These are phyloP conservation scores for Tipula lateralis DNA, from an alignment of 2,888 invertebrate species.

Conservation along the genomic window DNA sequence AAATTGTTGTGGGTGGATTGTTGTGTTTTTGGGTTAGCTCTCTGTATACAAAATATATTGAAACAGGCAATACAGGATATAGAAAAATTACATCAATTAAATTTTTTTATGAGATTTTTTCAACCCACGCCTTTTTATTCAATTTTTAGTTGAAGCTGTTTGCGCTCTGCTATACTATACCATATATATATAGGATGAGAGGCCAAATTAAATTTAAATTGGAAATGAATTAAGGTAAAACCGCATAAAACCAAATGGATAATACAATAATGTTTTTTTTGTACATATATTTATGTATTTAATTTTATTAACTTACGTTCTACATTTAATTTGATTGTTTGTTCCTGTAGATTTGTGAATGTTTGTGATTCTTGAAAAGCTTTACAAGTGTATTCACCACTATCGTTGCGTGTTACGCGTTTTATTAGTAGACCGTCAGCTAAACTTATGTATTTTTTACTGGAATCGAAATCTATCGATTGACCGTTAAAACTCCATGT, in stretches of 20 bases:
- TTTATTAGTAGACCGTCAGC: slow-evolving; percentile 55
- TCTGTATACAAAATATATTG: background rate
- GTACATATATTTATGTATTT: background rate
- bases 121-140: background rate
- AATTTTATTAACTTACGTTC: slow-evolving; percentile 53
- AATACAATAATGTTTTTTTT: background rate
- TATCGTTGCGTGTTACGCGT: slow-evolving; percentile 54
- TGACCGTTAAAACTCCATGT: slow-evolving; percentile 51
- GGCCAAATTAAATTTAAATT: background rate
- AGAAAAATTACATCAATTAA: slow-evolving; percentile 2
- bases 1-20: slow-evolving; percentile 19
- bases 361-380: slow-evolving; percentile 53
- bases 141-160: background rate
- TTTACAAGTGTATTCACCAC: slow-evolving; percentile 56
- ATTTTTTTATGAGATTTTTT: background rate
- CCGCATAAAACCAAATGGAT: background rate
- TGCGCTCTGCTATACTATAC: background rate
- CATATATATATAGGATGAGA: background rate
- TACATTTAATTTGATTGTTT: slow-evolving; percentile 55
- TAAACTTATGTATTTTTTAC: slow-evolving; percentile 50
- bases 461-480: slow-evolving; percentile 39
- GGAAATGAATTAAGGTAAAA: slow-evolving; percentile 1
- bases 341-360: slow-evolving; percentile 53
- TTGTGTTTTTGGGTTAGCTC: background rate
- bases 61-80: background rate